Evolutionary conservation across 2,888 invertebrate species (phyloP), one percentile per base, ranked within the genome.

Genomic region (Mycalesis mineus): DNA sequence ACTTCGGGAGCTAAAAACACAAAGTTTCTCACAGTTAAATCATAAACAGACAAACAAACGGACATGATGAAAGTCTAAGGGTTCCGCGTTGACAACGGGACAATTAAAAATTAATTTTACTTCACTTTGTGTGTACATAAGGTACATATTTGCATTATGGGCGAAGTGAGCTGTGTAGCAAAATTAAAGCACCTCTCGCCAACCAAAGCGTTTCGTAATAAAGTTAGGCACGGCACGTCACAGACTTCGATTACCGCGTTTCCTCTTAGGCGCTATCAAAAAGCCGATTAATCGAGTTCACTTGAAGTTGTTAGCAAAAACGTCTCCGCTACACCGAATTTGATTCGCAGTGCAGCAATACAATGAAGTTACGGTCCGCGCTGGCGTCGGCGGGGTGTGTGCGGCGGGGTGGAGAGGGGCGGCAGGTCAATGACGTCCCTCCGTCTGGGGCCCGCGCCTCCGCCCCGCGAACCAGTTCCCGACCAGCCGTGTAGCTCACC

Each of bases 341-440:
- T 77, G 79, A 82, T 84, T 86, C 78, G 82, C 84, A 75, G 72
- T 77, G 75, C 71, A 71, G 65, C 65, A 73, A 76, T 77, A 81
- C 84, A 85, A 84, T 84, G 81, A 79, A 82, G 81, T 85, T 84
- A 84, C 83, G 83, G 82, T 82, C 75, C 70, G 80, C 70, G 78
- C 79, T 79, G 79, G 77, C 75, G 78, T 74, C 76, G 75, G 77
- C 78, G 66, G 75, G 67, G 74, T 31, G 47, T 45, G 45, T 45
- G 45, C 45, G 45, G 45, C 57, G 53, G 63, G 49, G 62, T 37
- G 64, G 72, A 63, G 74, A 67, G 67, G 73, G 65, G 67, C 68
- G 74, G 74, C 80, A 85, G 88, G 88, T 88, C 88, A 88, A 86
- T 88, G 88, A 88, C 88, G 88, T 77, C 80, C 78, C 81, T 75